phyloP scores from a whole-genome alignment of 2,797 vertebrate genomes.

The Pseudotriccus pelzelni region DNA sequence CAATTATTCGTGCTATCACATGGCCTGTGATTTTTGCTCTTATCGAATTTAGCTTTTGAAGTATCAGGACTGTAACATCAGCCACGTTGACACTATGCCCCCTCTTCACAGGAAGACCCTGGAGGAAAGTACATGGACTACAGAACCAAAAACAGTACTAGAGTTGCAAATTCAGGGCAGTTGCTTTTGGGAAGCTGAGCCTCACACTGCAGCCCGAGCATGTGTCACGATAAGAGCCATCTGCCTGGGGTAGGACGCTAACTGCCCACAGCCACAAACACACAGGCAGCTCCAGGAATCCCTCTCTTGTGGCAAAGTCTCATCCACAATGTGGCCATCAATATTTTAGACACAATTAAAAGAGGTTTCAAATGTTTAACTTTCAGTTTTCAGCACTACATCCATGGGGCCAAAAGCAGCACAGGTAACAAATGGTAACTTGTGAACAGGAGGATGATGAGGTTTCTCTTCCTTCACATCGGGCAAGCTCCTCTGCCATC shows the following conservation, averaged over 20 bases:
- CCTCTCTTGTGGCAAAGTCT: not conserved
- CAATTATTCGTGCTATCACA: not conserved
- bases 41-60: not conserved
- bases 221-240: fast-evolving
- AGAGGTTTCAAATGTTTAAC: not conserved
- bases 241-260: not conserved
- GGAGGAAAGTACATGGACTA: not conserved
- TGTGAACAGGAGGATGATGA: not conserved
- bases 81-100: not conserved
- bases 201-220: not conserved
- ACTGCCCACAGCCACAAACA: not conserved
- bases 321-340: not conserved
- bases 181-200: not conserved
- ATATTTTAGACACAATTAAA: not conserved
- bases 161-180: not conserved
- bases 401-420: not conserved
- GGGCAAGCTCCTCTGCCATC: not conserved
- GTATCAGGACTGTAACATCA: not conserved
- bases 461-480: not conserved
- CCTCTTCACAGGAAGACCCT: not conserved
- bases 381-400: not conserved
- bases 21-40: not conserved
- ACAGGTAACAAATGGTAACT: not conserved
- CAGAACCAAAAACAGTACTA: not conserved
- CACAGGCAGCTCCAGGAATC: not conserved